phyloP scores from a whole-genome alignment of 2,888 invertebrate species.

The Noctua janthe region DNA sequence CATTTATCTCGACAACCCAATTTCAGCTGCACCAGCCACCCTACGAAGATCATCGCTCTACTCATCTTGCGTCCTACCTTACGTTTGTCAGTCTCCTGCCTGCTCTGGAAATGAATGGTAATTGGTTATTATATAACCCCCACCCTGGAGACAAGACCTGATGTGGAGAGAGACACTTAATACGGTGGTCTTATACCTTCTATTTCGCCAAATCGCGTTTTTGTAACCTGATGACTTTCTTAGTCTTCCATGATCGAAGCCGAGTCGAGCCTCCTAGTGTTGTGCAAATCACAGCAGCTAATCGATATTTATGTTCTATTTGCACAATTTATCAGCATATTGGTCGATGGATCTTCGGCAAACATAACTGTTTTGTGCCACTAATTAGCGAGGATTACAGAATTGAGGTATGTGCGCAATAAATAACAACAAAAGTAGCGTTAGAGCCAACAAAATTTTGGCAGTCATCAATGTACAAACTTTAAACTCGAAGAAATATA shows the following conservation, averaged over 20 bases:
- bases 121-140: not conserved
- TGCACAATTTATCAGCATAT: not conserved
- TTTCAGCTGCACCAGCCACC: not conserved
- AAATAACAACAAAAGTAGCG: conserved; percentile 40
- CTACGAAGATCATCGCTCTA: not conserved
- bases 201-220: not conserved
- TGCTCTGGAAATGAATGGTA: not conserved
- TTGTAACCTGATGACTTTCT: not conserved
- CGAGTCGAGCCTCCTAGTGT: not conserved
- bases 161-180: not conserved
- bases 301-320: not conserved
- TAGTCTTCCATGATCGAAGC: not conserved
- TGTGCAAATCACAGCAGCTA: not conserved
- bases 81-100: not conserved
- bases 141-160: not conserved
- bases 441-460: conserved; percentile 48
- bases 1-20: not conserved
- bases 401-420: conserved; percentile 26
- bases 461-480: conserved; percentile 18
- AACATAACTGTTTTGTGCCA: not conserved
- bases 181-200: not conserved
- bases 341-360: conserved; percentile 13
- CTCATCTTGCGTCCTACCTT: not conserved
- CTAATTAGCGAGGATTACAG: conserved; percentile 30
- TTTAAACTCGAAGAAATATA: conserved; percentile 10